A percentile compares a stretch with the other conserved stretches of the same genome.
phyloP scores from a whole-genome alignment of 2,888 invertebrate genomes.

The Polyommatus icarus region DNA sequence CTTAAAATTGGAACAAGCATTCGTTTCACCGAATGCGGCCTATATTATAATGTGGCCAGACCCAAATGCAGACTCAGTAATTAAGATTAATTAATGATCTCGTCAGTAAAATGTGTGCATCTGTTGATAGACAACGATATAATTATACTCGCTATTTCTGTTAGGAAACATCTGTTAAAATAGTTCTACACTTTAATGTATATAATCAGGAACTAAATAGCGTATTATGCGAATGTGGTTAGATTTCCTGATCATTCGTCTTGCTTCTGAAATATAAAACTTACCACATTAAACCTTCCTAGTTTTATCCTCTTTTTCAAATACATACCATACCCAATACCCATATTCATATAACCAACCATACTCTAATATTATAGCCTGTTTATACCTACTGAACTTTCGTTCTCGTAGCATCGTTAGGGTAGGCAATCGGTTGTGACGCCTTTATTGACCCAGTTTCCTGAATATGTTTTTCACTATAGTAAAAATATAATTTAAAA shows the following conservation, averaged over 20 bases:
- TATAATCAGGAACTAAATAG: background rate
- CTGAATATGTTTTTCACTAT: background rate
- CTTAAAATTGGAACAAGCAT: background rate
- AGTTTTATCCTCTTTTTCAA: too few relatives aligned
- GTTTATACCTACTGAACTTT: background rate
- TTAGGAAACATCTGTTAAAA: background rate
- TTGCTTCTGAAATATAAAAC: background rate
- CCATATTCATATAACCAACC: too few relatives aligned
- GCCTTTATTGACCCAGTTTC: background rate
- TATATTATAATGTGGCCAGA: background rate
- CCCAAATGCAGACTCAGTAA: background rate
- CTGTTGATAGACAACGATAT: background rate
- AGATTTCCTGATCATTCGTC: background rate
- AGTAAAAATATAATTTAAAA: background rate
- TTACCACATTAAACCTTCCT: background rate
- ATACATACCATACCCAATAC: too few relatives aligned
- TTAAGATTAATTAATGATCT: background rate
- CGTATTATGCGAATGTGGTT: background rate
- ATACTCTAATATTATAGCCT: too few relatives aligned
- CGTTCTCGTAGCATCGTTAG: background rate
- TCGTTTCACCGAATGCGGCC: background rate
- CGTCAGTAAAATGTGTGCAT: slow-evolving; percentile 10
- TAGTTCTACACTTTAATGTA: background rate
- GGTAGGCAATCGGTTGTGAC: background rate
- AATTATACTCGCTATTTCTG: background rate